phyloP scores from a whole-genome alignment of 2,888 invertebrate genomes.

The Emmelina monodactyla region DNA sequence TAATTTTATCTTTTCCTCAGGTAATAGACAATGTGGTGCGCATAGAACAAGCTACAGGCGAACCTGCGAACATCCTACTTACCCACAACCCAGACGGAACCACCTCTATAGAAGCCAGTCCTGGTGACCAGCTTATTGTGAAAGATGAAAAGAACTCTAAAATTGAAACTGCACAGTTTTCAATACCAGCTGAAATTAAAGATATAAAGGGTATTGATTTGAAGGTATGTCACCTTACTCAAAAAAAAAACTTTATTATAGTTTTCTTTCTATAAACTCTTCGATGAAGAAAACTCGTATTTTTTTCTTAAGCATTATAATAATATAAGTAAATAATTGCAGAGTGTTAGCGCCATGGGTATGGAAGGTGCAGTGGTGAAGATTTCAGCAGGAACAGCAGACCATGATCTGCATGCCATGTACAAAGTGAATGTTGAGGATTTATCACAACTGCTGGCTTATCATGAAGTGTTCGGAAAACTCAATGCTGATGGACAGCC shows the following conservation, averaged over 20 bases:
- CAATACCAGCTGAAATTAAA: conserved; percentile 55
- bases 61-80: conserved; percentile 57
- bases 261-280: too few relatives aligned
- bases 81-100: conserved; percentile 62
- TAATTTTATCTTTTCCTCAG: conserved; percentile 21
- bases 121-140: conserved; percentile 48
- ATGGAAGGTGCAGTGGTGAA: conserved; percentile 78
- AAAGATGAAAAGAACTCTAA: conserved; percentile 65
- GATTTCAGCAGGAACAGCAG: conserved; percentile 71
- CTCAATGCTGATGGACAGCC: conserved; percentile 47
- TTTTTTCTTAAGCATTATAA: too few relatives aligned
- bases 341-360: conserved; percentile 53
- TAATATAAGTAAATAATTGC: too few relatives aligned
- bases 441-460: conserved; percentile 82
- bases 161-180: conserved; percentile 53
- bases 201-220: conserved; percentile 57
- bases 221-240: conserved; percentile 41
- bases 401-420: conserved; percentile 82
- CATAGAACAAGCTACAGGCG: conserved; percentile 58
- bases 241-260: too few relatives aligned
- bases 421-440: conserved; percentile 86
- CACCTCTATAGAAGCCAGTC: conserved; percentile 56
- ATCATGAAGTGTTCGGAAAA: conserved; percentile 79
- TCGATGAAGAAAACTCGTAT: too few relatives aligned
- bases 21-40: conserved; percentile 62